Evolutionary conservation across 92 coral and sea anemone species (phyloP).

Genomic region (Siderastrea radians): DNA sequence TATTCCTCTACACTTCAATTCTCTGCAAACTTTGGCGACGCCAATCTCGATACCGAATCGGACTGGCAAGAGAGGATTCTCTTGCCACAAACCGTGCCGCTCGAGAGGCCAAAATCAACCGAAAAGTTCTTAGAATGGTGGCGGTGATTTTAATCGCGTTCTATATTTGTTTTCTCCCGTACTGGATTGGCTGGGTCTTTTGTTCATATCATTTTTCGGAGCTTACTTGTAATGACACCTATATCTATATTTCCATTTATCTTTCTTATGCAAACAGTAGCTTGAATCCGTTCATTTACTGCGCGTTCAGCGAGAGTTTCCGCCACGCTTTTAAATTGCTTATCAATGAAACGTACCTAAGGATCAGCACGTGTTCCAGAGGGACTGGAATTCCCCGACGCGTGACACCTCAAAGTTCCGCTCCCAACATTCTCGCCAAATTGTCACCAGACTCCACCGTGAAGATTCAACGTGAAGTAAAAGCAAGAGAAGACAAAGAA

Average conservation of each 20-base stretch:
- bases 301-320: slow-evolving; percentile 62
- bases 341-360: background rate
- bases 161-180: slow-evolving; percentile 68
- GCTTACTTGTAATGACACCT: slow-evolving; percentile 49
- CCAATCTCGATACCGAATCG: slow-evolving; percentile 2
- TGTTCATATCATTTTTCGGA: slow-evolving; percentile 61
- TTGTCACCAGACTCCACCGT: background rate
- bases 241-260: slow-evolving; percentile 45
- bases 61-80: slow-evolving; percentile 21
- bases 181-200: slow-evolving; percentile 75
- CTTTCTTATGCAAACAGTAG: slow-evolving; percentile 63
- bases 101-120: slow-evolving; percentile 36
- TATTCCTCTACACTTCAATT: slow-evolving; percentile 55
- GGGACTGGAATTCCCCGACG: background rate
- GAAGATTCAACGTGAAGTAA: background rate
- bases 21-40: slow-evolving; percentile 53
- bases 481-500: background rate
- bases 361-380: background rate
- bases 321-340: slow-evolving; percentile 45
- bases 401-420: background rate
- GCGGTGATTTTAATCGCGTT: slow-evolving; percentile 59
- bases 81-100: slow-evolving; percentile 2
- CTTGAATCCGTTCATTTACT: slow-evolving; percentile 64
- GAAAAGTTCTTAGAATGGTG: slow-evolving; percentile 66
- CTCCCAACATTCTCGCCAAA: background rate